These are phyloP conservation scores for Petrosia ficiformis DNA, from an alignment of 37 sponge, comb jelly and placozoan genomes.

Conservation along the genomic window DNA sequence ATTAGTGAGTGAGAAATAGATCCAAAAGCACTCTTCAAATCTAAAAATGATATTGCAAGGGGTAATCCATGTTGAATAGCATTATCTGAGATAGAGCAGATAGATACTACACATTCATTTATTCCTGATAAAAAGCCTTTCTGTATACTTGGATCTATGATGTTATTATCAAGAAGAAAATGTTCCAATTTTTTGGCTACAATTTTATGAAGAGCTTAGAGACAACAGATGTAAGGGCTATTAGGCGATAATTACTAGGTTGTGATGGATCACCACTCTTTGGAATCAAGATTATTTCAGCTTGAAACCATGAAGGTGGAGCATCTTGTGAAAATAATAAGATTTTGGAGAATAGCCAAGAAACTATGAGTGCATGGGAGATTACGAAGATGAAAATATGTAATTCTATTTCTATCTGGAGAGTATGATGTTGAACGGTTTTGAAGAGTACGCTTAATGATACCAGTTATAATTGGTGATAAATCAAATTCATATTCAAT, in stretches of 20 bases:
- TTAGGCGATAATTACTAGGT: constrained; percentile 17
- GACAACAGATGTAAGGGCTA: too few relatives aligned
- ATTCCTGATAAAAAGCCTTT: too few relatives aligned
- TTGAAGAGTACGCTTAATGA: neutral
- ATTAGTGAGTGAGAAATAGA: neutral
- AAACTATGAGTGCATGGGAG: constrained; percentile 37
- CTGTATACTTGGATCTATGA: too few relatives aligned
- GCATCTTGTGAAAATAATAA: constrained; percentile 12
- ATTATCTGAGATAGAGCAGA: neutral
- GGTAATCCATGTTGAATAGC: neutral
- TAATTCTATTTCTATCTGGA: constrained; percentile 26
- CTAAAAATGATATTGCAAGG: neutral
- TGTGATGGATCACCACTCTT: neutral
- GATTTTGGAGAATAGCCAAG: constrained; percentile 47
- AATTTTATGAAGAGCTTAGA: too few relatives aligned
- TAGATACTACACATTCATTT: too few relatives aligned
- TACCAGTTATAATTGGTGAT: constrained; percentile 28
- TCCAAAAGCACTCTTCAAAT: constrained; percentile 10
- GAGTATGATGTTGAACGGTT: constrained; percentile 25
- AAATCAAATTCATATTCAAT: too few relatives aligned
- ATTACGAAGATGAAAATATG: constrained; percentile 30
- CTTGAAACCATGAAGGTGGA: constrained; percentile 23
- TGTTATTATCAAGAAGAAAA: too few relatives aligned
- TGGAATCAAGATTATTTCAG: constrained; percentile 4
- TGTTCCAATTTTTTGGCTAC: too few relatives aligned